These are phyloP conservation scores for Apeira syringaria DNA, from an alignment of 2,888 invertebrate species.

Conservation along the genomic window DNA sequence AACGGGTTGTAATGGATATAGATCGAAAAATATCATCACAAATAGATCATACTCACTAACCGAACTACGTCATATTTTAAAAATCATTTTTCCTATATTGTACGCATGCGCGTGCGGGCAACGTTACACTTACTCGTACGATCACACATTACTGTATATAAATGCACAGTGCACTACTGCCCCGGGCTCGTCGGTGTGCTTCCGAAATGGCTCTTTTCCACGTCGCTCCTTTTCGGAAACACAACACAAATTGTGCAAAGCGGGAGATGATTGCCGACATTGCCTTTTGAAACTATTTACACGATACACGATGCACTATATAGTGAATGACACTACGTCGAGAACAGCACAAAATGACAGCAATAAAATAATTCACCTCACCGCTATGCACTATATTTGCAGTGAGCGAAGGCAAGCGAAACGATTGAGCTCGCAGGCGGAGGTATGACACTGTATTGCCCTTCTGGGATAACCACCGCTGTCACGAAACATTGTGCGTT, in stretches of 20 bases:
- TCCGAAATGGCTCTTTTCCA: slow-evolving; percentile 95
- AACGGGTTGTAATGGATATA: slow-evolving; percentile 67
- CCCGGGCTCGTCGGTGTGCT: slow-evolving; percentile 89
- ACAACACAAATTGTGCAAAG: slow-evolving; percentile 90
- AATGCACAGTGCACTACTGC: slow-evolving; percentile 77
- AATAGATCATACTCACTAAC: slow-evolving; percentile 58
- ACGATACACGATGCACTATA: slow-evolving; percentile 35
- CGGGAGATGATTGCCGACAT: slow-evolving; percentile 43
- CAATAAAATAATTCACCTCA: slow-evolving; percentile 32
- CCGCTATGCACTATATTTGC: slow-evolving; percentile 64
- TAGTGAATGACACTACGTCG: slow-evolving; percentile 20
- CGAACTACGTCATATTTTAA: slow-evolving; percentile 57
- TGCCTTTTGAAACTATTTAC: slow-evolving; percentile 33
- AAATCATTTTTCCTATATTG: slow-evolving; percentile 42
- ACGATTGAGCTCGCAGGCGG: no score
- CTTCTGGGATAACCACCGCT: no score
- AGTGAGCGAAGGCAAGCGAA: slow-evolving; percentile 54
- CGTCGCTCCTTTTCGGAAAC: slow-evolving; percentile 91
- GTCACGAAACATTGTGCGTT: no score
- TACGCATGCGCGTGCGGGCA: slow-evolving; percentile 62
- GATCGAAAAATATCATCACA: slow-evolving; percentile 73
- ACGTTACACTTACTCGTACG: slow-evolving; percentile 63
- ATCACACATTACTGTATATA: slow-evolving; percentile 55
- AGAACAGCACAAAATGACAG: slow-evolving; percentile 30
- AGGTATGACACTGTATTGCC: no score